Percentiles rank a stretch among this genome's conserved stretches.
phyloP scores from a whole-genome alignment of 2,888 invertebrate species.

The Cephus spinipes region DNA sequence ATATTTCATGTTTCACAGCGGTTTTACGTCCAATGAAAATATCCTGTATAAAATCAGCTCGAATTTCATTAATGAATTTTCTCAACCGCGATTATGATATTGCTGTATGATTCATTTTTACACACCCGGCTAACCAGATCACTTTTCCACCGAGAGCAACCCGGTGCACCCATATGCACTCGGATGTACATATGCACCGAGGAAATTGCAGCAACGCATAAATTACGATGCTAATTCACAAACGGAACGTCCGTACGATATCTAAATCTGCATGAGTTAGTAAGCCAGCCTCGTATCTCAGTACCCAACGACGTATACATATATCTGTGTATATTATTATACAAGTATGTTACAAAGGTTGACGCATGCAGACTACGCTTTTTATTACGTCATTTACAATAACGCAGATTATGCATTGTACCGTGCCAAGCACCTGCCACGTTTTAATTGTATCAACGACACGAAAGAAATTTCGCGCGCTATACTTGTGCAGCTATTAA shows the following conservation, averaged over 20 bases:
- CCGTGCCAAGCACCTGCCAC: background rate
- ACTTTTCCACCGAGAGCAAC: background rate
- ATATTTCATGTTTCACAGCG: background rate
- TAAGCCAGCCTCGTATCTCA: background rate
- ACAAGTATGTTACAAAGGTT: conserved; percentile 8
- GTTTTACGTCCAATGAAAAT: background rate
- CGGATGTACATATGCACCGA: conserved; percentile 31
- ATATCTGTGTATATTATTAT: conserved; percentile 7
- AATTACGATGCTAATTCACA: conserved; percentile 37
- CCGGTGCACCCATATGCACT: background rate
- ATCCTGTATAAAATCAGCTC: background rate
- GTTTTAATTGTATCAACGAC: background rate
- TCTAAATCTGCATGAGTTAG: conserved; percentile 8
- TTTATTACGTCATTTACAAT: background rate
- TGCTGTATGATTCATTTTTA: background rate
- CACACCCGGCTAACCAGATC: background rate
- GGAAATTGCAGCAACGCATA: conserved; percentile 40
- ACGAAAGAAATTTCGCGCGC: background rate
- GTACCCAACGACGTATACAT: conserved; percentile 1
- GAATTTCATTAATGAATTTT: background rate
- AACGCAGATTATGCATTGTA: background rate
- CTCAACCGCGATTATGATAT: background rate
- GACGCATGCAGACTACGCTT: background rate
- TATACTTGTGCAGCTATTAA: background rate
- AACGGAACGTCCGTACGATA: conserved; percentile 1